Conservation (phyloP, 1,140 invertebrate genomes). For the Gryllus bimaculatus region DNA sequence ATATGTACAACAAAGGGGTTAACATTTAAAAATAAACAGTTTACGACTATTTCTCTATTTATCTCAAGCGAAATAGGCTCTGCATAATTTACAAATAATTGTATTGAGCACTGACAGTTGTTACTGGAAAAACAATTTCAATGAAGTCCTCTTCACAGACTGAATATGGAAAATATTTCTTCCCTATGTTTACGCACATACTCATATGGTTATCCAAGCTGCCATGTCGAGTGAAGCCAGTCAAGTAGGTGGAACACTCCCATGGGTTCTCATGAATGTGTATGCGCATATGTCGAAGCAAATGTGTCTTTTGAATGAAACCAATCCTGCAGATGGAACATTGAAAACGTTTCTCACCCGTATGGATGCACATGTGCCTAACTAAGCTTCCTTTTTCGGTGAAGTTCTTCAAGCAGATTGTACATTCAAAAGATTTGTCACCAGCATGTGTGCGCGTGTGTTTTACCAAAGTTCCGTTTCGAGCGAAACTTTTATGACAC, state of each 20-base stretch:
- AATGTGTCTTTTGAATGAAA: slow-evolving; percentile 15
- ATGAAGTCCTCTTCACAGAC: no score
- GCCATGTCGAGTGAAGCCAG: not conserved
- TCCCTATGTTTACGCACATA: no score
- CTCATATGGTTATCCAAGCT: not conserved
- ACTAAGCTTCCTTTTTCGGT: slow-evolving; percentile 33
- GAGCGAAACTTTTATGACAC: not conserved
- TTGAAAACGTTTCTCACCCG: slow-evolving; percentile 31
- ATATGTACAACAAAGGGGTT: no score
- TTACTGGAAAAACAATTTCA: no score
- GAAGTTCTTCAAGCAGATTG: slow-evolving; percentile 33
- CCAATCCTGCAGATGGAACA: slow-evolving; percentile 26
- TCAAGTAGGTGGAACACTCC: not conserved
- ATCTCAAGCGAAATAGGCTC: no score
- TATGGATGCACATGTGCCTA: slow-evolving; percentile 32
- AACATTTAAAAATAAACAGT: no score
- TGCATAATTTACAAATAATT: no score
- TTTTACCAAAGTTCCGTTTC: not conserved
- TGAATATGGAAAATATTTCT: no score
- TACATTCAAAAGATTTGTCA: slow-evolving; percentile 33
- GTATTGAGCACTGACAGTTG: no score
- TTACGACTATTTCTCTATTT: no score
- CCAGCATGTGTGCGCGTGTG: slow-evolving; percentile 24
- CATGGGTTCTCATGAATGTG: not conserved
- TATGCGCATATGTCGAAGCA: slow-evolving; percentile 13